These are phyloP conservation scores for Pteropus alecto DNA, from an alignment of 2,113 vertebrate species.

Conservation along the genomic window DNA sequence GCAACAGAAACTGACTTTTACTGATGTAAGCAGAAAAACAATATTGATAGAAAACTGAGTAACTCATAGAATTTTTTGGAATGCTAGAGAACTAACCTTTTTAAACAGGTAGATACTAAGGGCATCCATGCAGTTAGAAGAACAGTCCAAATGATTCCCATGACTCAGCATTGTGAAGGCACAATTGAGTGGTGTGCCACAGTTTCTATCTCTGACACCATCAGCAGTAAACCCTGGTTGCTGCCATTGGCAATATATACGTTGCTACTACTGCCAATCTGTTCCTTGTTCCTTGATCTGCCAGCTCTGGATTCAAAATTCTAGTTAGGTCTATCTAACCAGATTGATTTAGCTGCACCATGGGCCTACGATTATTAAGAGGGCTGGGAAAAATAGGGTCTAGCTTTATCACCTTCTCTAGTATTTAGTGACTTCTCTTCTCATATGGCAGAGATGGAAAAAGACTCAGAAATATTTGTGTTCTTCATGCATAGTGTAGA, in stretches of 20 bases:
- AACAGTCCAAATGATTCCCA: neutral
- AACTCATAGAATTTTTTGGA: neutral
- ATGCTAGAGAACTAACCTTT: neutral
- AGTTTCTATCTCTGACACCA: too few relatives aligned
- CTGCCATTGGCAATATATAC: neutral
- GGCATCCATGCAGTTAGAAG: neutral
- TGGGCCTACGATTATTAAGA: neutral
- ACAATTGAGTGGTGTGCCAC: accelerated
- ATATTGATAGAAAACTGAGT: neutral
- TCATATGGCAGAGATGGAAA: neutral
- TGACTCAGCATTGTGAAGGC: neutral
- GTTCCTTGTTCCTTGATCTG: neutral
- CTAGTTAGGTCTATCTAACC: neutral
- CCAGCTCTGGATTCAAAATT: neutral
- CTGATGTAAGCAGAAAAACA: neutral
- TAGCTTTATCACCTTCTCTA: neutral
- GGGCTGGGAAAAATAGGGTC: neutral
- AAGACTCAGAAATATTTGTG: neutral
- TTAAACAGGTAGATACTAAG: neutral
- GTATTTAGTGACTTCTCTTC: neutral
- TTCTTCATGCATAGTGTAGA: neutral
- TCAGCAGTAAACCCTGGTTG: neutral
- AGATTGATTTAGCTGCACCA: neutral
- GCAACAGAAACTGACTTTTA: neutral
- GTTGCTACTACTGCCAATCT: neutral